Evolutionary conservation across 2,113 vertebrate genomes (phyloP), one percentile per base, ranked within the genome.

Genomic region (Oceanodroma tethys): DNA sequence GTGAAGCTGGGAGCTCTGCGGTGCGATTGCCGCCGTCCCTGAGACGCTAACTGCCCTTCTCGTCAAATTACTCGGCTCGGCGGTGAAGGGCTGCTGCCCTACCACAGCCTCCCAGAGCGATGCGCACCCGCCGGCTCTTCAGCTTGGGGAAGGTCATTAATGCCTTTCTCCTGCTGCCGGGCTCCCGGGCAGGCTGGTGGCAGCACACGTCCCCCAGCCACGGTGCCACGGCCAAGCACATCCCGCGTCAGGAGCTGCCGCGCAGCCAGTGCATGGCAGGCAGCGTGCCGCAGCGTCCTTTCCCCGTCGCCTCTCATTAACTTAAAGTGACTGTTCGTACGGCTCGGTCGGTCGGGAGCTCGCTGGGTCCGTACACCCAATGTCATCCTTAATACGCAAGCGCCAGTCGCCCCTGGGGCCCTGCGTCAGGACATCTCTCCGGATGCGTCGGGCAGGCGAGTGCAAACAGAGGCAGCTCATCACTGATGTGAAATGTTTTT

Each of bases 111-210:
- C 68, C 52, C 6, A 0, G n/a, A 4, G 59, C 3, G 1, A 29
- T 1, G 9, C 0, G 4, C 11, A 0, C 52, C 34, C 2, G 0
- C 20, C 48, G 27, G 48, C 88, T 47, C 45, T 38, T n/a, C 10
- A 11, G 59, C 66, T 19, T 2, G 16, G 60, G 38, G 38, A 75
- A 30, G 50, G 78, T 56, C 76, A 48, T 38, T 4, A 9, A 29
- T 2, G 62, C 55, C 42, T 42, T n/a, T 13, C 62, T 66, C 43
- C 42, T 7, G 56, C 82, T 59, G 56, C 70, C 11, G 10, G 81
- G 86, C 89, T 88, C 72, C 79, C 1, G 6, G 62, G 50, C 90
- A 45, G 88, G 48, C 91, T 81, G 92, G 84, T 52, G 88, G 55
- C 79, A 38, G 43, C 50, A 22, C 73, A 29, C 2, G 14, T 72